Conservation (phyloP, 2,888 invertebrate species). For the Mycalesis mineus region DNA sequence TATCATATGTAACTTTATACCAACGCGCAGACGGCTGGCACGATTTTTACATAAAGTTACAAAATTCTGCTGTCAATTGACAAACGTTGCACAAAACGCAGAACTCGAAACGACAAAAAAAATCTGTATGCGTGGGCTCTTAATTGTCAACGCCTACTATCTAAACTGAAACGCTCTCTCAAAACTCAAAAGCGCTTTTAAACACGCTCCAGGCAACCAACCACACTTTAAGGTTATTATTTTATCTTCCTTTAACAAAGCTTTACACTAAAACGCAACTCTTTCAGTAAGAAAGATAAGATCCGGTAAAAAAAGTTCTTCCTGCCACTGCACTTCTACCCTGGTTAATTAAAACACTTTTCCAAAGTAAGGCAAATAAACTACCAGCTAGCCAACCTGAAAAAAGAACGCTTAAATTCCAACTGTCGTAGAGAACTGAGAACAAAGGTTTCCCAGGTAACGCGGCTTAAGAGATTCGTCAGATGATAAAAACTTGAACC, state of each 20-base stretch:
- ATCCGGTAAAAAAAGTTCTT: background rate
- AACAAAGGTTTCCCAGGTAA: conserved; percentile 16
- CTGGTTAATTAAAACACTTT: conserved; percentile 7
- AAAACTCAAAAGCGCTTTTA: no score
- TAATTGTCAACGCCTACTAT: no score
- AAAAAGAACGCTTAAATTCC: conserved; percentile 10
- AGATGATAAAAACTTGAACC: conserved; percentile 20
- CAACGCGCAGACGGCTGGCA: no score
- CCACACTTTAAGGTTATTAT: background rate
- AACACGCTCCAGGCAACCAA: no score
- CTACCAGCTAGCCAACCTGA: conserved; percentile 1
- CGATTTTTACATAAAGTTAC: no score
- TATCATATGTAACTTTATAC: no score
- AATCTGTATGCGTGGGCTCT: no score
- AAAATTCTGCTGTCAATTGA: no score
- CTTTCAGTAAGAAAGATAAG: background rate
- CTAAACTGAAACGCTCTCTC: no score
- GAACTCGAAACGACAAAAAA: no score
- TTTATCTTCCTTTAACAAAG: background rate
- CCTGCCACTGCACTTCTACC: background rate
- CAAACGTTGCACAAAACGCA: no score
- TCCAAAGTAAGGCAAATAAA: conserved; percentile 7
- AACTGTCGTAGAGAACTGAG: conserved; percentile 1
- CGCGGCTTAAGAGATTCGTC: conserved; percentile 14
- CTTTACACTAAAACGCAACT: background rate